These are phyloP conservation scores for Hololepta plana DNA, from an alignment of 2,888 invertebrate species.

Conservation along the genomic window DNA sequence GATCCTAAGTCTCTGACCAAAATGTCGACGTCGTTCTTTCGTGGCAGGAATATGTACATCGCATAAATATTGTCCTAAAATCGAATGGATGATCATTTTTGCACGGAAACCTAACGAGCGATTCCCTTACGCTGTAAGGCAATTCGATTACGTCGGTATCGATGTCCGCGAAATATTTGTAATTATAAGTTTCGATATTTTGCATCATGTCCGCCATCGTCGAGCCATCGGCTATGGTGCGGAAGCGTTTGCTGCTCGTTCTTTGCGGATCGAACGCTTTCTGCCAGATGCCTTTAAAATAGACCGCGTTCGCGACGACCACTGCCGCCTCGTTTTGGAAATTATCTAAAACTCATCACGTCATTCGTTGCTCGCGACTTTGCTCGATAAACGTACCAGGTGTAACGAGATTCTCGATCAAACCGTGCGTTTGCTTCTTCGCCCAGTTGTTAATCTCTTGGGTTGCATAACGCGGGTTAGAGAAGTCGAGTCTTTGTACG, in stretches of 20 bases:
- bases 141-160: constrained; percentile 51
- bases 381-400: constrained; percentile 32
- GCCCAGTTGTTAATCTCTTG: constrained; percentile 42
- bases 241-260: constrained; percentile 41
- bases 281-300: constrained; percentile 64
- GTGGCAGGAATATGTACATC: constrained; percentile 43
- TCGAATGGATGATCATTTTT: no score
- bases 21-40: constrained; percentile 28
- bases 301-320: constrained; percentile 57
- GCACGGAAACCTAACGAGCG: no score
- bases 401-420: constrained; percentile 34
- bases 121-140: constrained; percentile 61
- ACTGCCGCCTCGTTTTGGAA: constrained; percentile 43
- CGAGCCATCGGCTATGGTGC: constrained; percentile 39
- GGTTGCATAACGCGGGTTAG: constrained; percentile 25
- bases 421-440: constrained; percentile 32
- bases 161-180: constrained; percentile 38
- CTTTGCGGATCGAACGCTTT: constrained; percentile 37
- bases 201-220: constrained; percentile 50
- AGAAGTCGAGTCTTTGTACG: constrained; percentile 32
- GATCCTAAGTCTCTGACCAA: no score
- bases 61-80: constrained; percentile 39
- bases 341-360: no score
- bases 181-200: constrained; percentile 38
- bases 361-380: no score